Base-by-base conservation (phyloP, 2,888 invertebrate species). In the Melitaea athalia region DNA sequence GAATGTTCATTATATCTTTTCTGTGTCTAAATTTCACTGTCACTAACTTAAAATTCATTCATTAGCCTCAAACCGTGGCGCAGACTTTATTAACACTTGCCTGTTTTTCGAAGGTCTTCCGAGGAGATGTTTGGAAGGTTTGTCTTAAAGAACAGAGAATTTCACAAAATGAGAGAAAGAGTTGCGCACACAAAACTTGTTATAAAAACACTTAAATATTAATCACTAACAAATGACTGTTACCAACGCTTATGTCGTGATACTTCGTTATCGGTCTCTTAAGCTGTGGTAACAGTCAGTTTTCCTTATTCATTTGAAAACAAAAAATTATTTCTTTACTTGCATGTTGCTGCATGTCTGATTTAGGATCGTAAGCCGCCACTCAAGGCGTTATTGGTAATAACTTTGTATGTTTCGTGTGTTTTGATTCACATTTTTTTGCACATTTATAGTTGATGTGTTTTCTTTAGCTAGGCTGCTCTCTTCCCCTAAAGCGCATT, bases 51-150 rank as follows among this genome's bases (percentile, higher is more conserved):
- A 72, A 66, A 75, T 80, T 78, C 76, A 75, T 79, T 74, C 76
- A 78, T 74, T 87, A 88, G 88, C 85, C 85, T 83, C 82, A 85
- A 87, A 87, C 82, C 83, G 86, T 88, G 84, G 85, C 84, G 86
- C 83, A 86, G 85, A 86, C 82, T 85, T 81, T 86, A 86, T 86
- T 90, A 90, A 88, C 88, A 83, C 86, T 88, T 87, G 84, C 85
- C 83, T 88, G 84, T 89, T 89, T 91, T 89, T 87, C 87, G 85
- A 91, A 94, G 94, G 94, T 94, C 94, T 94, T 93, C 91, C 94
- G 94, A 80, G 94, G 94, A 93, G 91, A 93, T 87, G 91, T 92
- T 85, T 94, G 94, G 94, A 94, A 94, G 95, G 94, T 94, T 94
- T 94, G 94, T 94, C 88, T 81, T 82, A 85, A 81, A 84, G 76